Evolutionary conservation across 1,140 invertebrate species (phyloP).

Genomic region (Drosophila rufa): DNA sequence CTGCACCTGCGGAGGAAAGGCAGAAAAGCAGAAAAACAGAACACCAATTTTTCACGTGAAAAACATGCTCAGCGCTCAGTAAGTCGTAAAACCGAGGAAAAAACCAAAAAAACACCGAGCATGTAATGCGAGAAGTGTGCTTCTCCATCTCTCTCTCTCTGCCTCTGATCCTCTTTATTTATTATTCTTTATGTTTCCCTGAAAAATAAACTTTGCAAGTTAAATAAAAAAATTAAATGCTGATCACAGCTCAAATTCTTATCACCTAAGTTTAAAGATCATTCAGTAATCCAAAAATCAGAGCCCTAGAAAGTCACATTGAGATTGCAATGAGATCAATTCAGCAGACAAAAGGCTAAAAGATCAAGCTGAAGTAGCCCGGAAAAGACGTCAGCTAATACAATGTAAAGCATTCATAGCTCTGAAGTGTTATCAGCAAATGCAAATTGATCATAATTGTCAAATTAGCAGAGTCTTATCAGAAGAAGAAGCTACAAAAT

Average conservation of each 20-base stretch:
- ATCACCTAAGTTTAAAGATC: background rate
- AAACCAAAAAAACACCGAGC: conserved; percentile 3
- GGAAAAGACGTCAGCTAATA: background rate
- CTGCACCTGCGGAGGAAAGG: conserved; percentile 62
- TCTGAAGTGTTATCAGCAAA: too few species aligned
- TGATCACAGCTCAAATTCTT: background rate
- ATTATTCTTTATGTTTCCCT: background rate
- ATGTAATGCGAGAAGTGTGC: conserved; percentile 44
- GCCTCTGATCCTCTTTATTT: background rate
- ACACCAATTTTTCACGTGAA: conserved; percentile 30
- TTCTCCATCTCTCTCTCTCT: background rate
- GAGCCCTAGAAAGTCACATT: background rate
- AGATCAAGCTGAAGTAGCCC: background rate
- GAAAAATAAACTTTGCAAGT: background rate
- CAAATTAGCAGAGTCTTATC: background rate
- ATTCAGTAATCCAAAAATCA: too few species aligned
- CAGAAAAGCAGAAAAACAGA: conserved; percentile 10
- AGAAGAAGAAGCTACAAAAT: background rate
- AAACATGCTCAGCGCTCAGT: conserved; percentile 8
- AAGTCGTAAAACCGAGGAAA: conserved; percentile 9
- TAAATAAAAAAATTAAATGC: background rate
- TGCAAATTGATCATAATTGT: background rate
- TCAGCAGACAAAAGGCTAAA: background rate
- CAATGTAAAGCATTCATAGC: conserved; percentile 2
- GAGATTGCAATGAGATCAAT: background rate